Conservation (phyloP, 2,888 invertebrate species). For the Sturmia bella region DNA sequence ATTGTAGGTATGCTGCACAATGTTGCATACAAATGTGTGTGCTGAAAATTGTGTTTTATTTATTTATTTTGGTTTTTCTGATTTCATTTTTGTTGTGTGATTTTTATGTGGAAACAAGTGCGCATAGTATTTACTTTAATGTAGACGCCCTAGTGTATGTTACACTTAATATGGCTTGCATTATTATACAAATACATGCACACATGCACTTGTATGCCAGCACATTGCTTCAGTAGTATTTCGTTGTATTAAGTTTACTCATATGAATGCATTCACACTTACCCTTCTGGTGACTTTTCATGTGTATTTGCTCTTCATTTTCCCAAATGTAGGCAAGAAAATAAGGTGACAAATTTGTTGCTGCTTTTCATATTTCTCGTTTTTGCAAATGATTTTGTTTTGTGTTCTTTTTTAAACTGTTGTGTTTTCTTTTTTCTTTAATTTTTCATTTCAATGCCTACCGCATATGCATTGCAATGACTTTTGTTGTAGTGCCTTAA, state of each 20-base stretch:
- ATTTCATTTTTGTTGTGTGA: conserved; percentile 52
- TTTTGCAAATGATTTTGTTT: background rate
- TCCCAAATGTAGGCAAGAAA: conserved; percentile 61
- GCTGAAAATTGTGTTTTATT: conserved; percentile 45
- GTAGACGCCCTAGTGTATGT: conserved; percentile 79
- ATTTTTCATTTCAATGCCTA: conserved; percentile 56
- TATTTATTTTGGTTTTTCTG: conserved; percentile 23
- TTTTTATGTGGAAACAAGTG: conserved; percentile 63
- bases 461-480: conserved; percentile 59
- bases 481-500: conserved; percentile 55
- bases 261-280: conserved; percentile 66
- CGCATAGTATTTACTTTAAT: conserved; percentile 75
- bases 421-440: background rate
- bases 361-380: conserved; percentile 6
- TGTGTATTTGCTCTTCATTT: conserved; percentile 57
- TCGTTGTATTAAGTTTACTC: conserved; percentile 57
- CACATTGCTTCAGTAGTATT: conserved; percentile 20
- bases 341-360: conserved; percentile 63
- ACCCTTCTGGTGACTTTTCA: conserved; percentile 39
- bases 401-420: conserved; percentile 11
- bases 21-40: conserved; percentile 27
- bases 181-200: conserved; percentile 12
- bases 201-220: background rate
- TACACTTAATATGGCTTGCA: conserved; percentile 71
- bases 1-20: conserved; percentile 20